phyloP scores from a whole-genome alignment of 2,113 vertebrate species.

The Struthio camelus region DNA sequence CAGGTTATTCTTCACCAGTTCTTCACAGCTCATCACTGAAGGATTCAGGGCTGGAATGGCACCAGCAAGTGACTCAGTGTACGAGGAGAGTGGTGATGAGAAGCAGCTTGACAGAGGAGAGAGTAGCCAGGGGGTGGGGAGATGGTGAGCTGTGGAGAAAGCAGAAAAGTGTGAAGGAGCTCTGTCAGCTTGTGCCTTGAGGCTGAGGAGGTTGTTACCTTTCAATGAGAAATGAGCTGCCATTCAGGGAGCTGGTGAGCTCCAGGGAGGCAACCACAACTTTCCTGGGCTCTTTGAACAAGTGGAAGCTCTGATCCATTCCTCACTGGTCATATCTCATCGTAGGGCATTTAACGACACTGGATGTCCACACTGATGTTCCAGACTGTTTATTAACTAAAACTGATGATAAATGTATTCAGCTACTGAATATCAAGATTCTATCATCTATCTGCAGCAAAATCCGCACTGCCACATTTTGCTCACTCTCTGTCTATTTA shows the following conservation, averaged over 20 bases:
- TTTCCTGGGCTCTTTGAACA: neutral
- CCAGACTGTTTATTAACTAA: neutral
- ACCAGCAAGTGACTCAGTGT: neutral
- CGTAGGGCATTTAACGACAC: neutral
- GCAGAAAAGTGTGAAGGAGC: neutral
- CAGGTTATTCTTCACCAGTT: neutral
- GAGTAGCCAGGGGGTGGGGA: rapidly evolving
- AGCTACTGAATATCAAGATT: neutral
- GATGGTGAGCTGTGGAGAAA: neutral
- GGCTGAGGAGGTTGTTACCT: neutral
- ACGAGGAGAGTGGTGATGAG: neutral
- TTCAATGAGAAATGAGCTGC: neutral
- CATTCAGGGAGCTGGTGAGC: neutral
- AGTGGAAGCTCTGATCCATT: neutral
- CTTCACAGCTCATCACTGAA: neutral
- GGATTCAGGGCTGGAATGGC: neutral
- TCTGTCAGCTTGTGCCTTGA: neutral
- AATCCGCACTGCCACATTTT: neutral
- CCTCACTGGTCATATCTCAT: neutral
- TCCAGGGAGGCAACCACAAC: no score
- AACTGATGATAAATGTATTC: neutral
- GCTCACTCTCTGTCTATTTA: neutral
- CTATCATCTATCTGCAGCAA: neutral
- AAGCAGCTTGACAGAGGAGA: neutral
- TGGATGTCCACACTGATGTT: neutral